These are phyloP conservation scores for Anguilla japonica DNA, from an alignment of 2,113 vertebrate genomes.

Conservation along the genomic window DNA sequence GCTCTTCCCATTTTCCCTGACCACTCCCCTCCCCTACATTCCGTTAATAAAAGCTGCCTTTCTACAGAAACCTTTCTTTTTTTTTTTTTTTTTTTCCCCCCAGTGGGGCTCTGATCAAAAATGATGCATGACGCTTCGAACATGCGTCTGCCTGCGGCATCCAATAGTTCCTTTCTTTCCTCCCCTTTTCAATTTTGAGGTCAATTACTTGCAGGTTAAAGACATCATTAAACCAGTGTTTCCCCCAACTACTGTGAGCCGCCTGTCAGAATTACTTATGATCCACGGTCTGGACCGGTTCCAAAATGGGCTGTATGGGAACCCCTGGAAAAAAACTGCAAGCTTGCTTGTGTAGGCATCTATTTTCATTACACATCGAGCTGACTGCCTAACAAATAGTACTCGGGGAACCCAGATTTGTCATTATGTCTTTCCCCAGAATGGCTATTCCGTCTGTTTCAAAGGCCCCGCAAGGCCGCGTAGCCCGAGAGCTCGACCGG, in stretches of 20 bases:
- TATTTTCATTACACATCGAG: not conserved
- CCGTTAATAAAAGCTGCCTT: too few relatives aligned
- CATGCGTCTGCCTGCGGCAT: constrained; percentile 10
- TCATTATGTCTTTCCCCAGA: too few relatives aligned
- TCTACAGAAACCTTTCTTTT: not conserved
- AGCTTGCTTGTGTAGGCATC: constrained; percentile 11
- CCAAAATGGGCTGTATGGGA: not conserved
- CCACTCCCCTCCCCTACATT: too few relatives aligned
- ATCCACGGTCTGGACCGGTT: not conserved
- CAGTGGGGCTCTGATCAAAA: not conserved
- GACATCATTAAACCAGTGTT: constrained; percentile 30
- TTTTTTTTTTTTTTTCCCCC: constrained; percentile 5
- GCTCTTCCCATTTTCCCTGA: too few relatives aligned
- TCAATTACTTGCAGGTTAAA: constrained; percentile 38
- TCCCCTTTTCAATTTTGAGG: constrained; percentile 19
- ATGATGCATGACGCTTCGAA: constrained; percentile 26
- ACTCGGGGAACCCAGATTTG: not conserved
- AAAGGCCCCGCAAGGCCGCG: too few relatives aligned
- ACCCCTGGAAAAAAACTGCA: not conserved
- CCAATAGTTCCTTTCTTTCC: not conserved
- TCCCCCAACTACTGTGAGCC: not conserved
- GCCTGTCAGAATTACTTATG: constrained; percentile 25
- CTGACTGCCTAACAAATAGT: not conserved
- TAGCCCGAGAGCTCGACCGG: too few relatives aligned
- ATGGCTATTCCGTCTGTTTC: too few relatives aligned